Conservation (phyloP, 2,113 vertebrate genomes). For the Turdus rufiventris region DNA sequence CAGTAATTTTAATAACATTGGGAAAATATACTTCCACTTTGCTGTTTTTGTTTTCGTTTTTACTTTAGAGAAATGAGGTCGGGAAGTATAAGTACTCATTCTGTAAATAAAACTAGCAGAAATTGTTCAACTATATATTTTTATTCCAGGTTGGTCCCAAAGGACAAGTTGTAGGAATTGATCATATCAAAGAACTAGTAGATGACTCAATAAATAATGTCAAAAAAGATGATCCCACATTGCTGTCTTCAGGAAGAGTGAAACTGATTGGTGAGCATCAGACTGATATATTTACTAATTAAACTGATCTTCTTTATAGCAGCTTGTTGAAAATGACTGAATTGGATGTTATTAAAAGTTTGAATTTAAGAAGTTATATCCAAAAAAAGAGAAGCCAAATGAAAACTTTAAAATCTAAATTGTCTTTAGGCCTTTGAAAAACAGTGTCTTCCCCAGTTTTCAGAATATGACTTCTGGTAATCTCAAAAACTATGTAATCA, state of each 20-base stretch:
- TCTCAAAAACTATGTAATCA: background rate
- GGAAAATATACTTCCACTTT: background rate
- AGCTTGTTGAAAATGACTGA: slow-evolving; percentile 21
- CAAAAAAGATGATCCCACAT: slow-evolving; percentile 92
- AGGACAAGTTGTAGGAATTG: slow-evolving; percentile 97
- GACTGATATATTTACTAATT: slow-evolving; percentile 30
- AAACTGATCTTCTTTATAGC: slow-evolving; percentile 34
- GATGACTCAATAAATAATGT: slow-evolving; percentile 95
- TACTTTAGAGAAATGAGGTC: slow-evolving; percentile 2
- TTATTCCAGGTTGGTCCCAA: slow-evolving; percentile 87
- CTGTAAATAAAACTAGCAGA: slow-evolving; percentile 9
- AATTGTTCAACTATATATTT: slow-evolving; percentile 58
- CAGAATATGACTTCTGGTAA: background rate
- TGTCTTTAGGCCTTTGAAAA: background rate
- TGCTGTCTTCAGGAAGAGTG: slow-evolving; percentile 91
- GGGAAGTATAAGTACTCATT: slow-evolving; percentile 7
- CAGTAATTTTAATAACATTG: background rate
- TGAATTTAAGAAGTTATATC: background rate
- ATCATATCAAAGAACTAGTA: slow-evolving; percentile 98
- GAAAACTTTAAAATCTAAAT: background rate
- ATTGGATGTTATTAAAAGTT: background rate
- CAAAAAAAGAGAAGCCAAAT: background rate
- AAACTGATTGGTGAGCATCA: slow-evolving; percentile 87
- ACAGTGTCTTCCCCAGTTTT: background rate
- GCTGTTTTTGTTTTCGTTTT: background rate